Base-by-base conservation (phyloP, 2,888 invertebrate genomes). In the Pachliopta kotzebuea region DNA sequence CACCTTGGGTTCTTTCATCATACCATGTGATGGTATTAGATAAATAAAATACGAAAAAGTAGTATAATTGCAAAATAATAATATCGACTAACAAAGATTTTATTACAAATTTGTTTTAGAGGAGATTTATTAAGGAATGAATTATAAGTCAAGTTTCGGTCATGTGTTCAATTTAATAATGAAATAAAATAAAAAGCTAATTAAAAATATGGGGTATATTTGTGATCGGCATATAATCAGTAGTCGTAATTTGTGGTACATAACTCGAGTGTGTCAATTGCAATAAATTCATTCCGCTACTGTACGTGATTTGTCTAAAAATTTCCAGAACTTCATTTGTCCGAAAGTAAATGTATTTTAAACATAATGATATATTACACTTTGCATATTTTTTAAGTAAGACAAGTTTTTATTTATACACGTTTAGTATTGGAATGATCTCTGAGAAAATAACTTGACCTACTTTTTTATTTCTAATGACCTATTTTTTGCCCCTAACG, bases 271-370 rank as follows among this genome's bases (percentile, higher is more conserved):
- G 84, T 86, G 85, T 80, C 72, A 76, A 72, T 81, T 84, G 85
- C 83, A 76, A 76, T 78, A 81, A 79, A 80, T 83, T 83, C 86
- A 88, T 90, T 86, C 84, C 83, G 84, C 85, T 84, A 84, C 84
- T 71, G 70, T 81, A 84, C 78, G 84, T 85, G 84, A 80, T 76
- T 75, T 72, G 69, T 80, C 81, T 80, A 71, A 74, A 50, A 66
- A 77, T 74, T 75, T 79, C 86, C 87, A 88, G 84, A 86, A 72
- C 83, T 84, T 85, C 88, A 87, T 85, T 88, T 88, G 90, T 90
- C 89, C 89, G 86, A 89, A 89, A 68, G 52, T 62, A 37, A 11
- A 42, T 57, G 29, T 58, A 17, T 54, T 52, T n/a, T 21, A 24
- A 45, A 55, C 26, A 54, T 23, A n/a, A 21, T 7, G 18, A 23